Evolutionary conservation across 1,140 invertebrate species (phyloP).

Genomic region (Bombus vancouverensis): DNA sequence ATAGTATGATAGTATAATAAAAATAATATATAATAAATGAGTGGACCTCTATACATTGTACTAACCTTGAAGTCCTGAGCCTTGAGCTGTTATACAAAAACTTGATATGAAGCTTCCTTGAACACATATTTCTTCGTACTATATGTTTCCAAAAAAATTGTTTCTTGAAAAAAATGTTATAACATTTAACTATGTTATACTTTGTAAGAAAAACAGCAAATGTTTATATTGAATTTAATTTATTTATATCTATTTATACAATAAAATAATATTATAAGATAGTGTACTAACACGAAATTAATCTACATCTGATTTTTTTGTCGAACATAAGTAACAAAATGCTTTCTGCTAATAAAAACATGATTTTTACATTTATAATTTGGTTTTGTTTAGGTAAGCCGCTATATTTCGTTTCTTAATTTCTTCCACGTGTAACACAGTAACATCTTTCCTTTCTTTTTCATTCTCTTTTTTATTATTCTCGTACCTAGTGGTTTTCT

Average conservation of each 20-base stretch:
- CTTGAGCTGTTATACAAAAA: background rate
- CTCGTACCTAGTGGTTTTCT: background rate
- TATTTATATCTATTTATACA: background rate
- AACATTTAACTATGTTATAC: background rate
- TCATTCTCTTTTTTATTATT: background rate
- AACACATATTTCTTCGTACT: background rate
- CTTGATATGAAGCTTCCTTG: background rate
- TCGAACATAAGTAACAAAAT: background rate
- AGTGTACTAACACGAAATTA: background rate
- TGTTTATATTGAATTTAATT: background rate
- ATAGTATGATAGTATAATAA: conserved; percentile 79
- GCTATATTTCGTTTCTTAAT: too few relatives aligned
- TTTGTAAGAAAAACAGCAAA: background rate
- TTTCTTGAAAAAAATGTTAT: background rate
- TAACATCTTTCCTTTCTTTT: too few relatives aligned
- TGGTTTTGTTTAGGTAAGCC: too few relatives aligned
- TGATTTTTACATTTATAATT: background rate
- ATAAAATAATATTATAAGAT: background rate
- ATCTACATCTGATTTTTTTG: background rate
- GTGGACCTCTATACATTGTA: conserved; percentile 69
- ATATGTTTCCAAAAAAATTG: background rate
- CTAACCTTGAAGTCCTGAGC: conserved; percentile 5
- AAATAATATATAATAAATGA: conserved; percentile 79
- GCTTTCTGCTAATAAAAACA: background rate
- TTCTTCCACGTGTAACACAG: too few relatives aligned